Evolutionary conservation across 2,888 invertebrate genomes (phyloP).

Genomic region (Hesperia comma): DNA sequence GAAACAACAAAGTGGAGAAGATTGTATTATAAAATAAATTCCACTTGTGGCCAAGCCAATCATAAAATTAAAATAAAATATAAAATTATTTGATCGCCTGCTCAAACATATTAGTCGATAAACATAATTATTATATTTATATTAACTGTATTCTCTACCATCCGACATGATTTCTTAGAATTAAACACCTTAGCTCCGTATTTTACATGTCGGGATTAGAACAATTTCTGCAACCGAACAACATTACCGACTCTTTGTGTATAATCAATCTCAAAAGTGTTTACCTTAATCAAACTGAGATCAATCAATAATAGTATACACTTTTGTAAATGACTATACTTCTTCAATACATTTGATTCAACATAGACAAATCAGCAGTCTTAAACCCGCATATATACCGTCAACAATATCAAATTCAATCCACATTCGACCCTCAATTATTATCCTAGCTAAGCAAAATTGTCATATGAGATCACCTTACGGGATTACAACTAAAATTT

Average conservation of each 20-base stretch:
- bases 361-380: conserved; percentile 50
- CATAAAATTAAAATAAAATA: conserved; percentile 44
- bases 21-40: conserved; percentile 43
- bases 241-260: neutral
- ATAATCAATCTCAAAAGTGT: conserved; percentile 1
- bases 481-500: conserved; percentile 42
- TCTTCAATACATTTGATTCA: neutral
- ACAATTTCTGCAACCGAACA: neutral
- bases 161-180: neutral
- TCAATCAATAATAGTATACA: neutral
- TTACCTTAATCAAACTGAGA: too few relatives aligned
- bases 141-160: conserved; percentile 3
- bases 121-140: conserved; percentile 25
- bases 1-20: conserved; percentile 66
- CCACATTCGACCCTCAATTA: conserved; percentile 25
- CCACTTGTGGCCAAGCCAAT: conserved; percentile 54
- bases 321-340: neutral
- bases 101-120: conserved; percentile 54
- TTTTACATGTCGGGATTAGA: neutral
- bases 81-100: conserved; percentile 49
- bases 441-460: conserved; percentile 57
- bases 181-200: neutral
- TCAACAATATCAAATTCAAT: conserved; percentile 34
- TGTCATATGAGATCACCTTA: conserved; percentile 73
- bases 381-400: conserved; percentile 50